phyloP scores from a whole-genome alignment of 2,797 vertebrate species.

The Karalla daura region DNA sequence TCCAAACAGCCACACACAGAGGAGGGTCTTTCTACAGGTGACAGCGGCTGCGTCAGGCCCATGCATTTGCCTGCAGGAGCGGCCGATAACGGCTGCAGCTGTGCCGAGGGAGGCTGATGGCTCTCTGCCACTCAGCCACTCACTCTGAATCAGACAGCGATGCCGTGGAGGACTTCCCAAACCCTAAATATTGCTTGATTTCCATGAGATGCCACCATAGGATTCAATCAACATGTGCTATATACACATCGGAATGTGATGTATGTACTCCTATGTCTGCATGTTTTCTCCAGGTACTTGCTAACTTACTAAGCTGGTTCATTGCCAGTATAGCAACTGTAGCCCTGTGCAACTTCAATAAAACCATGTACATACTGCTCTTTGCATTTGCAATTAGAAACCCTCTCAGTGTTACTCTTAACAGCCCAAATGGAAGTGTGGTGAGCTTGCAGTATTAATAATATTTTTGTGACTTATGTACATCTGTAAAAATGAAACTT shows the following conservation, averaged over 20 bases:
- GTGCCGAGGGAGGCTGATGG: slow-evolving; percentile 57
- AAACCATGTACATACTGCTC: not conserved
- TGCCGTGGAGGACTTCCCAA: slow-evolving; percentile 41
- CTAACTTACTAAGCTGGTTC: too few species aligned
- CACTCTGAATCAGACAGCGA: slow-evolving; percentile 66
- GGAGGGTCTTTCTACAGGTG: slow-evolving; percentile 18
- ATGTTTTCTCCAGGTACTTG: too few species aligned
- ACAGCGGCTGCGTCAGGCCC: slow-evolving; percentile 38
- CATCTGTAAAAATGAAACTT: not conserved
- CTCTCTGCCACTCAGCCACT: slow-evolving; percentile 71
- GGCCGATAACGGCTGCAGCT: slow-evolving; percentile 54
- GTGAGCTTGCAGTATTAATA: not conserved
- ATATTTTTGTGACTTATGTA: too few species aligned
- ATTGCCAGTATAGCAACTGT: too few species aligned
- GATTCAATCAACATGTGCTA: too few species aligned
- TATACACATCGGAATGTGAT: slow-evolving; percentile 21
- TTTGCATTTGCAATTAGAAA: too few species aligned
- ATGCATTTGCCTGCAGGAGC: slow-evolving; percentile 52
- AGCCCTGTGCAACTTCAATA: not conserved
- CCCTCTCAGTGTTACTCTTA: too few species aligned
- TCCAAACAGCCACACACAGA: slow-evolving; percentile 1
- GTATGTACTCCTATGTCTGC: too few species aligned
- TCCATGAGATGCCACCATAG: slow-evolving; percentile 23
- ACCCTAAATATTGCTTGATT: slow-evolving; percentile 47
- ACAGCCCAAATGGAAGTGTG: slow-evolving; percentile 1